Percentiles rank a stretch among this genome's conserved stretches.
Conservation (phyloP, 2,113 vertebrate genomes). For the Pteronura brasiliensis region DNA sequence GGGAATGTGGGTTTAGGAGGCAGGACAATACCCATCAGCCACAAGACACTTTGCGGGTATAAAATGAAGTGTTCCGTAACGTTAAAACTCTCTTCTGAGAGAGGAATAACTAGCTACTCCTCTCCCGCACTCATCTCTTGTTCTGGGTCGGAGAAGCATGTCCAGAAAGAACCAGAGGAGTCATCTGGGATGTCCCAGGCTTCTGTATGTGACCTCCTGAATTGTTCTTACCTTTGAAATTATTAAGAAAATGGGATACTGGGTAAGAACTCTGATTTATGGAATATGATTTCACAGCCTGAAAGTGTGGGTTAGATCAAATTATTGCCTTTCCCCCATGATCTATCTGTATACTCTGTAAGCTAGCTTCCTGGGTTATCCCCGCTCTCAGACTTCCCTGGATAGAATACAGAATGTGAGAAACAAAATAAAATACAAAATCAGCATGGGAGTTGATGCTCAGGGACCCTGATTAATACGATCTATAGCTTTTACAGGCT, state of each 20-base stretch:
- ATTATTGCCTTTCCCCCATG: not conserved
- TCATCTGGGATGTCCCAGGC: not conserved
- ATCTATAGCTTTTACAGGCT: not conserved
- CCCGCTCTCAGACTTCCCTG: not conserved
- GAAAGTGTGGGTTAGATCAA: not conserved
- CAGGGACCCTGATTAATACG: not conserved
- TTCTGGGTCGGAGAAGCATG: not conserved
- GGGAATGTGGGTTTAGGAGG: not conserved
- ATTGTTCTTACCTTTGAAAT: not conserved
- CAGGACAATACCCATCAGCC: not conserved
- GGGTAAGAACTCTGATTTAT: not conserved
- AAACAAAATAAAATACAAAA: not conserved
- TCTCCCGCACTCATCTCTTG: not conserved
- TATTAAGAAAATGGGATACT: not conserved
- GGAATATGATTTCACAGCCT: not conserved
- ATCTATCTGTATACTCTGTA: not conserved
- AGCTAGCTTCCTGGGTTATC: not conserved
- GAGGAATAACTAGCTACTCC: no score
- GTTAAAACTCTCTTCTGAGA: not conserved
- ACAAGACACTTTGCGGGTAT: not conserved
- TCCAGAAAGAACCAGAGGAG: no score
- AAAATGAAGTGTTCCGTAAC: not conserved
- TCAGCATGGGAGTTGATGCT: not conserved
- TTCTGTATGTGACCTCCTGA: not conserved
- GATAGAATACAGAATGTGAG: not conserved